Evolutionary conservation across 2,888 invertebrate species (phyloP), one percentile per base, ranked within the genome.

Genomic region (Heliothis peltigera): DNA sequence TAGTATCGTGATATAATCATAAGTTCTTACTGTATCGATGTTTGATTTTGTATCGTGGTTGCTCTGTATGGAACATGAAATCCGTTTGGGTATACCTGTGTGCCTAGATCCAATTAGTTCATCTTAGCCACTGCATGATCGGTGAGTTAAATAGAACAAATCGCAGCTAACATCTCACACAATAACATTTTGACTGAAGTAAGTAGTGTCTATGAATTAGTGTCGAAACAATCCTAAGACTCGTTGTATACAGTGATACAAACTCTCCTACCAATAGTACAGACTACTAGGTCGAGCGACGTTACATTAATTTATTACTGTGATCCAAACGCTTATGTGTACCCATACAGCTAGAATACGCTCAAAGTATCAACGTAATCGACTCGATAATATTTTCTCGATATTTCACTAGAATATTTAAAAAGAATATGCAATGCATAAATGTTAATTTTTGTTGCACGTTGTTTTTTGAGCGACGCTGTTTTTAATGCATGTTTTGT

Each of bases 401-500:
- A 93, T 92, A 92, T 92, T 91, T 92, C 91, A 93, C 91, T 92
- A 93, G 90, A 92, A 89, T 91, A 90, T 89, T 91, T 89, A 90
- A 94, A 91, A 91, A 93, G 90, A 92, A 93, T 95, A 95, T 94
- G 95, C 95, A 94, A 95, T 95, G 95, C 95, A 95, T 95, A 95
- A 95, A 95, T 95, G 95, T 95, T 95, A 95, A 95, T 95, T 95
- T 96, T 96, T 96, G 96, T 96, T 96, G 96, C 96, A 96, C 96
- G 96, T 96, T 96, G 96, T 96, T 96, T 96, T 96, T 96, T 96
- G 96, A 96, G 96, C 96, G 96, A 96, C 96, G 96, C 96, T 96
- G 96, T 96, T 95, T 97, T 97, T 97, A 97, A 97, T 97, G 97
- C 97, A 97, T 97, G 97, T 97, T 97, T 97, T 97, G 97, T 98